phyloP scores from a whole-genome alignment of 2,888 invertebrate species.

The Scrobipalpa costella region DNA sequence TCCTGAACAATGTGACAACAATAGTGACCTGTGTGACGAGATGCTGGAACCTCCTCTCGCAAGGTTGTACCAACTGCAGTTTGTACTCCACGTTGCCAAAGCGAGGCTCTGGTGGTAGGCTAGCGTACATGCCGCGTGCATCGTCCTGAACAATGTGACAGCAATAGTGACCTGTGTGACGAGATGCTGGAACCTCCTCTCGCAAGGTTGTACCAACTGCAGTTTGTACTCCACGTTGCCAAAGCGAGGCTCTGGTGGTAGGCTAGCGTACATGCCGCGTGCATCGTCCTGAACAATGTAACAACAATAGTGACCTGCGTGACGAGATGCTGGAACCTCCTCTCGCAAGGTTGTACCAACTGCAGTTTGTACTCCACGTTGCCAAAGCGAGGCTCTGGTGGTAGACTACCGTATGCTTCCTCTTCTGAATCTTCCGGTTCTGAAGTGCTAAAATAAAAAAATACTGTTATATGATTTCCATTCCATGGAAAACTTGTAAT shows the following conservation, averaged over 20 bases:
- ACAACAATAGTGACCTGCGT: conserved; percentile 86
- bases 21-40: conserved; percentile 92
- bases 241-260: conserved; percentile 95
- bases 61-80: conserved; percentile 90
- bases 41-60: conserved; percentile 93
- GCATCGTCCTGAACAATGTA: too few species aligned
- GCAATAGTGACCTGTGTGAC: conserved; percentile 90
- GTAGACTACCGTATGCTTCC: conserved; percentile 81
- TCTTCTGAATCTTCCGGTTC: conserved; percentile 67
- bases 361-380: conserved; percentile 98
- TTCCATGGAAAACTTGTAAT: too few species aligned
- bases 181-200: conserved; percentile 93
- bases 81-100: conserved; percentile 85
- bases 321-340: conserved; percentile 94
- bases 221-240: conserved; percentile 82
- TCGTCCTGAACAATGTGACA: too few species aligned
- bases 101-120: conserved; percentile 94
- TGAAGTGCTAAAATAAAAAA: conserved; percentile 52
- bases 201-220: conserved; percentile 93
- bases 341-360: conserved; percentile 93
- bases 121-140: too few species aligned
- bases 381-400: conserved; percentile 96
- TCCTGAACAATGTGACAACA: too few species aligned
- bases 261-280: conserved; percentile 76
- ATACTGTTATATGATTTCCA: too few species aligned